Conservation (phyloP, 2,797 vertebrate genomes). For the Malurus leucopterus region DNA sequence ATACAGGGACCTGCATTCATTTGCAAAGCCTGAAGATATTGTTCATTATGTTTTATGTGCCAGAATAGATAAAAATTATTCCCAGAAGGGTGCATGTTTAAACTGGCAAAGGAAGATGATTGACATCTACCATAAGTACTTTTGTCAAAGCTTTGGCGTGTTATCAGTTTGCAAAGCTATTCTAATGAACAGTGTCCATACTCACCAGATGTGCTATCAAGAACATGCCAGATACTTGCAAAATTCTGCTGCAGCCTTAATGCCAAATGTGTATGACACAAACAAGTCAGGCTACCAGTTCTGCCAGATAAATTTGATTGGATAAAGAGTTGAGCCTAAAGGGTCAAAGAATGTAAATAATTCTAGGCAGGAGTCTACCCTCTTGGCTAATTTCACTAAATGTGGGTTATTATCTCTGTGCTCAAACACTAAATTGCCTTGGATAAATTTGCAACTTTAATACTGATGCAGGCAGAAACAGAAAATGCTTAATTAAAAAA, state of each 20-base stretch:
- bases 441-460: constrained; percentile 33
- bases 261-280: constrained; percentile 8
- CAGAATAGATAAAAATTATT: constrained; percentile 25
- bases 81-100: constrained; percentile 31
- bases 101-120: constrained; percentile 31
- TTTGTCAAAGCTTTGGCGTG: constrained; percentile 46
- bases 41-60: constrained; percentile 31
- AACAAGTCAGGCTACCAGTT: constrained; percentile 30
- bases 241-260: constrained; percentile 11
- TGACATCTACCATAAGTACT: constrained; percentile 47
- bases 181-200: constrained; percentile 18
- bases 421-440: constrained; percentile 3
- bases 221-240: constrained; percentile 12
- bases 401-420: neutral
- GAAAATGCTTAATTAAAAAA: constrained; percentile 44
- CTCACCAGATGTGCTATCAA: constrained; percentile 34
- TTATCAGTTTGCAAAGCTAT: constrained; percentile 19
- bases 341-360: constrained; percentile 27
- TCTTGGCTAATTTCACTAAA: constrained; percentile 25
- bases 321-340: constrained; percentile 30
- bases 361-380: neutral
- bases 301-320: constrained; percentile 1
- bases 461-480: neutral
- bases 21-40: constrained; percentile 24
- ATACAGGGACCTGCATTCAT: neutral